Conservation (phyloP, 2,888 invertebrate genomes). For the Xanthorhoe spadicearia region DNA sequence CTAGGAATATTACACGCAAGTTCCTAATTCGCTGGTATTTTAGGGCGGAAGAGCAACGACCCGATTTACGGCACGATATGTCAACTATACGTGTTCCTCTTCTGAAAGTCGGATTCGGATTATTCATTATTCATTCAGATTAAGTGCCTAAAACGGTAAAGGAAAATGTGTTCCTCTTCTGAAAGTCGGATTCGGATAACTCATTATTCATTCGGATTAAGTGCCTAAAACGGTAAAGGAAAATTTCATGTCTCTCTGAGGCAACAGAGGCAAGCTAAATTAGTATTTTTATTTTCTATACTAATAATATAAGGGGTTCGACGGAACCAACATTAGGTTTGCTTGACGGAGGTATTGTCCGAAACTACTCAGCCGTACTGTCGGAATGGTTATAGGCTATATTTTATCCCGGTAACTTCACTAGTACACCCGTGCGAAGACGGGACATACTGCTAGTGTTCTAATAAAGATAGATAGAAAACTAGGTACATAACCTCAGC, state of each 20-base stretch:
- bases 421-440: too few relatives aligned
- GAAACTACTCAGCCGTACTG: too few relatives aligned
- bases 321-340: too few relatives aligned
- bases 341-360: too few relatives aligned
- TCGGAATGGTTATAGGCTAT: too few relatives aligned
- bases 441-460: too few relatives aligned
- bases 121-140: neutral
- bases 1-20: conserved; percentile 9
- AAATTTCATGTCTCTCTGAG: too few relatives aligned
- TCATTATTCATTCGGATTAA: neutral
- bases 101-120: neutral
- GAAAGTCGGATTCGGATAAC: neutral
- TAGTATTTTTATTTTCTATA: too few relatives aligned
- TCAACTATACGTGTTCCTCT: neutral
- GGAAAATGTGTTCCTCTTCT: neutral
- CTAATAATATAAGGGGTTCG: too few relatives aligned
- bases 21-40: conserved; percentile 5
- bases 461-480: too few relatives aligned
- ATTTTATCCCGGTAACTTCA: too few relatives aligned
- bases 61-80: neutral
- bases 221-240: neutral
- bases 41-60: conserved; percentile 12
- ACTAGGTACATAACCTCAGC: neutral
- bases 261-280: too few relatives aligned
- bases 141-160: neutral